A percentile compares a stretch with the other conserved stretches of the same genome.
Evolutionary conservation across 2,888 invertebrate genomes (phyloP).

Genomic region (Chesias legatella): DNA sequence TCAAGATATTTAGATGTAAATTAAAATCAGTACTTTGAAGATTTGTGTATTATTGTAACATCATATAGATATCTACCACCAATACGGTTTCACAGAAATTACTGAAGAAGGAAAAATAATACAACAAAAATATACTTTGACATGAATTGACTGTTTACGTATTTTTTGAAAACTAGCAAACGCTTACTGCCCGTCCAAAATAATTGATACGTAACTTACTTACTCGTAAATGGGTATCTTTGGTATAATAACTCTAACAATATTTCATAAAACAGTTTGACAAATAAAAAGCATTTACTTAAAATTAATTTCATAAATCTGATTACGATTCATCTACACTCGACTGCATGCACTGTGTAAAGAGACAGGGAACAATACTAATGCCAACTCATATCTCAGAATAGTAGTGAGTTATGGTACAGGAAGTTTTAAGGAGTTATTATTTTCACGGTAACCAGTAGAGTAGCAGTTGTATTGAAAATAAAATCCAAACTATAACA

Average conservation of each 20-base stretch:
- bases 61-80: background rate
- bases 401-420: too few relatives aligned
- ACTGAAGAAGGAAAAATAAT: background rate
- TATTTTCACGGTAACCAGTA: background rate
- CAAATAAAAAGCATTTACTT: constrained; percentile 4
- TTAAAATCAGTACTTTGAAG: too few relatives aligned
- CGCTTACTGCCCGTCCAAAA: constrained; percentile 20
- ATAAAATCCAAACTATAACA: too few relatives aligned
- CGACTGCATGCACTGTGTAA: background rate
- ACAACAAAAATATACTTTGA: too few relatives aligned
- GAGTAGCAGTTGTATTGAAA: background rate
- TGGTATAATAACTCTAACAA: constrained; percentile 21
- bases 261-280: constrained; percentile 11
- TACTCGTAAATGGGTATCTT: constrained; percentile 24
- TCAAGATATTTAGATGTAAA: too few relatives aligned
- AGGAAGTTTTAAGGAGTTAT: too few relatives aligned
- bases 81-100: background rate
- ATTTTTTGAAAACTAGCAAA: constrained; percentile 1
- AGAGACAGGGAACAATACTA: too few relatives aligned
- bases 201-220: constrained; percentile 13
- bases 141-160: constrained; percentile 1
- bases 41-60: too few relatives aligned
- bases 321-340: constrained; percentile 7
- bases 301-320: background rate
- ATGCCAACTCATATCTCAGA: too few relatives aligned